phyloP scores from a whole-genome alignment of 2,888 invertebrate genomes.

The Diogma glabrata region DNA sequence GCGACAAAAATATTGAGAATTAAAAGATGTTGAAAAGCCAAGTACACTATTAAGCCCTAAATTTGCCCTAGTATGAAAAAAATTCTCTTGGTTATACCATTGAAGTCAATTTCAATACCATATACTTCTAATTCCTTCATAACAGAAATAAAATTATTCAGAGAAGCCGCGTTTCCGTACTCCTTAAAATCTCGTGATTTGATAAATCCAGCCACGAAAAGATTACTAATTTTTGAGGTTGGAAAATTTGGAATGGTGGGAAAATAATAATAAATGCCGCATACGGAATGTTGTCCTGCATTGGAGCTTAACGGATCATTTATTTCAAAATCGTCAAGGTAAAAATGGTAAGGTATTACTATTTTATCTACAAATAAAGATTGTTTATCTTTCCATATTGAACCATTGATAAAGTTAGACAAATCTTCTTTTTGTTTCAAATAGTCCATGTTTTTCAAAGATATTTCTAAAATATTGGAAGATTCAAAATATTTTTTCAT shows the following conservation, averaged over 20 bases:
- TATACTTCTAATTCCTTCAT: conserved; percentile 9
- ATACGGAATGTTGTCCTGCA: neutral
- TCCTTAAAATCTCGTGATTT: neutral
- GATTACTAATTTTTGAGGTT: neutral
- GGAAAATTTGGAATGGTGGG: neutral
- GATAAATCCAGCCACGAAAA: neutral
- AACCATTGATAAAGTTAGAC: neutral
- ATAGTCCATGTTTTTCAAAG: neutral
- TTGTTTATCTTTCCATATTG: neutral
- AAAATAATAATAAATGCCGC: neutral
- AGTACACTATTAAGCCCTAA: conserved; percentile 10
- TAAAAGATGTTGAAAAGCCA: conserved; percentile 6
- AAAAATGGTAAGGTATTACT: neutral
- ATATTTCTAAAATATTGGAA: neutral
- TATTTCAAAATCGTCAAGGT: no score
- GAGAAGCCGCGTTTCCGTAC: neutral
- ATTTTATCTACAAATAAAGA: no score
- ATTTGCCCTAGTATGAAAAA: conserved; percentile 9
- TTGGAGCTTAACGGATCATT: neutral
- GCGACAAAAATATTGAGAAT: neutral
- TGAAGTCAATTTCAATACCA: neutral
- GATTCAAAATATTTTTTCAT: no score
- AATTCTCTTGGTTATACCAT: neutral
- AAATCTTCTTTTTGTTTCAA: neutral
- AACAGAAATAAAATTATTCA: neutral